Evolutionary conservation across 2,888 invertebrate species (phyloP).

Genomic region (Orthosia gothica): DNA sequence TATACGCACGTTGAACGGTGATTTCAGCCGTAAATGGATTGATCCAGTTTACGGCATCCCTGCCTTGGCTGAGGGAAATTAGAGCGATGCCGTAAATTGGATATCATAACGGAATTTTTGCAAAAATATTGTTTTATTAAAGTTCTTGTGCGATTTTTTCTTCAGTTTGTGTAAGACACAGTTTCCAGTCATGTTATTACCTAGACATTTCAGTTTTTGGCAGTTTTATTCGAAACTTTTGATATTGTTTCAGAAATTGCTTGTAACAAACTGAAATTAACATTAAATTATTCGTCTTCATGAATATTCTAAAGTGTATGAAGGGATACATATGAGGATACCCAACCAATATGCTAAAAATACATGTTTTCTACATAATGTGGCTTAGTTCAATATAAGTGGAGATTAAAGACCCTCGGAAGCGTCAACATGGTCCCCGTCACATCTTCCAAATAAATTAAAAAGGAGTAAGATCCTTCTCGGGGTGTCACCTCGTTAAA

Average conservation of each 20-base stretch:
- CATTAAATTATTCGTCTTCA: slow-evolving; percentile 37
- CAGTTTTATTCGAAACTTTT: slow-evolving; percentile 11
- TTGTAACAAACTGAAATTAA: slow-evolving; percentile 40
- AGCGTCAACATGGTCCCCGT: slow-evolving; percentile 76
- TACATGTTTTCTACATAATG: slow-evolving; percentile 53
- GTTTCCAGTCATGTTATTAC: background rate
- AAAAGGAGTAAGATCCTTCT: slow-evolving; percentile 73
- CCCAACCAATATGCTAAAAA: slow-evolving; percentile 13
- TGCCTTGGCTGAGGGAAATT: slow-evolving; percentile 60
- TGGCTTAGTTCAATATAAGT: slow-evolving; percentile 74
- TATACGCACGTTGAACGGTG: slow-evolving; percentile 80
- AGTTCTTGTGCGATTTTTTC: slow-evolving; percentile 1
- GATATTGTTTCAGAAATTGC: slow-evolving; percentile 14
- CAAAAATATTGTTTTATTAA: slow-evolving; percentile 19
- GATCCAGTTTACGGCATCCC: slow-evolving; percentile 79
- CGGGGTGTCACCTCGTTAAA: slow-evolving; percentile 62
- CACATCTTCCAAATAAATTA: slow-evolving; percentile 81
- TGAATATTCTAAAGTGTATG: slow-evolving; percentile 19
- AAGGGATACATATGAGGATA: slow-evolving; percentile 2
- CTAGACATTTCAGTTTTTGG: slow-evolving; percentile 3
- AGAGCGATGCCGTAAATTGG: slow-evolving; percentile 53
- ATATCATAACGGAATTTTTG: slow-evolving; percentile 28
- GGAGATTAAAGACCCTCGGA: slow-evolving; percentile 79
- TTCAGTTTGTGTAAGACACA: background rate
- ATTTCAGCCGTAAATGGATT: slow-evolving; percentile 82